A percentile compares a stretch with the other conserved stretches of the same genome.
Evolutionary conservation across 1,140 invertebrate genomes (phyloP).

Genomic region (Hyles vespertilio): DNA sequence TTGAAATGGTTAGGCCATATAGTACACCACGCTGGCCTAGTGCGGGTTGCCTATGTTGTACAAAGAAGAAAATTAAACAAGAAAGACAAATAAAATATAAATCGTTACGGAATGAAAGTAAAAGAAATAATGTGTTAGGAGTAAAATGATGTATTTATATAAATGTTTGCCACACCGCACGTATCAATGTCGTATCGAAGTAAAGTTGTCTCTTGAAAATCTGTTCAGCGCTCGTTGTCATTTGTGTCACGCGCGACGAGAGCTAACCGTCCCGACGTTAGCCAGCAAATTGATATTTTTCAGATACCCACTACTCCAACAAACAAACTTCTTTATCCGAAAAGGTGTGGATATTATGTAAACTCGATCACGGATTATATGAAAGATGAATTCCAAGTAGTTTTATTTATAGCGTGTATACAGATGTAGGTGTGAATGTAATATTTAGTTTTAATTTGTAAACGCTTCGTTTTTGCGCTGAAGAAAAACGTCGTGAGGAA

Average conservation of each 20-base stretch:
- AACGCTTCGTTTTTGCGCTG: too few species aligned
- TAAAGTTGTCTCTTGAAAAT: constrained; percentile 26
- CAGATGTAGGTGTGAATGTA: too few species aligned
- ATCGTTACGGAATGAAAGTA: too few species aligned
- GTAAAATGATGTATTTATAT: not conserved
- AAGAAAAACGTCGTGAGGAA: too few species aligned
- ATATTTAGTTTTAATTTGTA: too few species aligned
- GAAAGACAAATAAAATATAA: too few species aligned
- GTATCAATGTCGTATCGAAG: constrained; percentile 22
- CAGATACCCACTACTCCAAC: constrained; percentile 29
- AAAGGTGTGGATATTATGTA: constrained; percentile 3
- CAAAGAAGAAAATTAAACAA: too few species aligned
- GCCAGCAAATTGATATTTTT: constrained; percentile 60
- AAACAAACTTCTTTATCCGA: constrained; percentile 23
- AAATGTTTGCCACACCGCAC: constrained; percentile 18
- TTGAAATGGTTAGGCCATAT: too few species aligned
- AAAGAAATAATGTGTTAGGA: too few species aligned
- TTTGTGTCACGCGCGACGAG: constrained; percentile 41
- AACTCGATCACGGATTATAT: not conserved
- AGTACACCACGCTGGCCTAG: too few species aligned
- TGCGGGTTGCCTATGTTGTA: too few species aligned
- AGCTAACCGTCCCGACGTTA: constrained; percentile 42
- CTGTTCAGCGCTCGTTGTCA: constrained; percentile 27
- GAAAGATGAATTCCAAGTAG: not conserved
- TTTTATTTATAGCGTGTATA: not conserved